A percentile compares a stretch with the other conserved stretches of the same genome.
Conservation (phyloP, 1,140 invertebrate genomes). For the Leptinotarsa lineolata region DNA sequence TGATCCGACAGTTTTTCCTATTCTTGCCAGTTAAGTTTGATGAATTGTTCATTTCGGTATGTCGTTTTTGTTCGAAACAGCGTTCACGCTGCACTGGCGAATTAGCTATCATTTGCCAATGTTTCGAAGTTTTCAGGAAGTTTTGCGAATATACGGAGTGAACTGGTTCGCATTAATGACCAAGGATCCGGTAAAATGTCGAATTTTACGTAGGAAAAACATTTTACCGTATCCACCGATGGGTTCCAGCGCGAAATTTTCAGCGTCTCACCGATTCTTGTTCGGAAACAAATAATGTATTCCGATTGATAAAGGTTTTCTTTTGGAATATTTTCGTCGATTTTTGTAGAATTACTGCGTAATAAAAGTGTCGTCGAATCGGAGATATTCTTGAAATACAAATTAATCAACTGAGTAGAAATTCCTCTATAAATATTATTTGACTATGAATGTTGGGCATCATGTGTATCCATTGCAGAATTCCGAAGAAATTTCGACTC, state of each 20-base stretch:
- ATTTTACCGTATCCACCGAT: slow-evolving; percentile 3
- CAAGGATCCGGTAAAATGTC: not conserved
- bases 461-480: too few relatives aligned
- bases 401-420: too few relatives aligned
- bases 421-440: too few relatives aligned
- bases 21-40: not conserved
- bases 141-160: not conserved
- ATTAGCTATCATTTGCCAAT: slow-evolving; percentile 15
- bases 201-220: not conserved
- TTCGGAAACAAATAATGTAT: not conserved
- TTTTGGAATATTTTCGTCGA: not conserved
- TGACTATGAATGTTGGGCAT: too few relatives aligned
- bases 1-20: too few relatives aligned
- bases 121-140: slow-evolving; percentile 19
- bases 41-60: slow-evolving; percentile 2
- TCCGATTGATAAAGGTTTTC: not conserved
- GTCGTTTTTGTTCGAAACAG: slow-evolving; percentile 10
- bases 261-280: not conserved
- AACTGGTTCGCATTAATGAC: slow-evolving; percentile 8
- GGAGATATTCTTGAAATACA: too few relatives aligned
- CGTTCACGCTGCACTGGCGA: slow-evolving; percentile 7
- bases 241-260: not conserved
- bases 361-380: too few relatives aligned
- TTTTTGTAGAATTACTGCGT: not conserved
- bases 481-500: too few relatives aligned